phyloP scores from a whole-genome alignment of 2,113 vertebrate species.

The Myrmophylax atrothorax region DNA sequence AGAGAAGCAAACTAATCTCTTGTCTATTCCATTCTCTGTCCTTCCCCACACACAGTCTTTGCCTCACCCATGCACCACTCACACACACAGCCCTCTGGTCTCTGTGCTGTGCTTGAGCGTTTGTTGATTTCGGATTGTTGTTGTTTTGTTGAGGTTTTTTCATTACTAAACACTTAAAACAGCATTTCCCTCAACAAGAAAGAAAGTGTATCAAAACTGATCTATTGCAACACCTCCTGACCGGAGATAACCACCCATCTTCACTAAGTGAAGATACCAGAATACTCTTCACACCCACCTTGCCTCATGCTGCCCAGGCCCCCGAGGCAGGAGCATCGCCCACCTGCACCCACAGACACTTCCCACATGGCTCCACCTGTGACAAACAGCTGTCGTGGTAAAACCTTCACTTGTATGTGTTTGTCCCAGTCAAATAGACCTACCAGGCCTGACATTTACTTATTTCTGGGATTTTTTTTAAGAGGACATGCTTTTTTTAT shows the following conservation, averaged over 20 bases:
- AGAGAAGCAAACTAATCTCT: not conserved
- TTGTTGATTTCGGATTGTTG: no score
- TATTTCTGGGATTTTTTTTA: not conserved
- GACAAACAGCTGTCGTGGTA: not conserved
- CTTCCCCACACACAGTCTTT: rapidly evolving
- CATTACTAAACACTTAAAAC: not conserved
- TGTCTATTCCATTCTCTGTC: not conserved
- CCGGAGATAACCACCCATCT: not conserved
- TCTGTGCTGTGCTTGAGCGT: rapidly evolving
- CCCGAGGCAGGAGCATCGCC: not conserved
- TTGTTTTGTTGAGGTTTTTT: not conserved
- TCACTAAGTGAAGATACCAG: not conserved
- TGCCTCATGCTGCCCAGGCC: rapidly evolving
- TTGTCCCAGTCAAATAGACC: not conserved
- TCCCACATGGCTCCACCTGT: not conserved
- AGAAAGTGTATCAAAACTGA: not conserved
- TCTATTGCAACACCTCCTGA: not conserved
- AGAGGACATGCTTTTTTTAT: not conserved
- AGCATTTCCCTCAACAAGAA: not conserved
- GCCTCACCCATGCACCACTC: not conserved
- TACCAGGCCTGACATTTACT: not conserved
- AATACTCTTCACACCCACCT: not conserved
- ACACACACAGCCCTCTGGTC: not conserved
- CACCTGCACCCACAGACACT: not conserved
- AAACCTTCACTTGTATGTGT: not conserved